phyloP scores from a whole-genome alignment of 2,113 vertebrate genomes.

The Naja naja region DNA sequence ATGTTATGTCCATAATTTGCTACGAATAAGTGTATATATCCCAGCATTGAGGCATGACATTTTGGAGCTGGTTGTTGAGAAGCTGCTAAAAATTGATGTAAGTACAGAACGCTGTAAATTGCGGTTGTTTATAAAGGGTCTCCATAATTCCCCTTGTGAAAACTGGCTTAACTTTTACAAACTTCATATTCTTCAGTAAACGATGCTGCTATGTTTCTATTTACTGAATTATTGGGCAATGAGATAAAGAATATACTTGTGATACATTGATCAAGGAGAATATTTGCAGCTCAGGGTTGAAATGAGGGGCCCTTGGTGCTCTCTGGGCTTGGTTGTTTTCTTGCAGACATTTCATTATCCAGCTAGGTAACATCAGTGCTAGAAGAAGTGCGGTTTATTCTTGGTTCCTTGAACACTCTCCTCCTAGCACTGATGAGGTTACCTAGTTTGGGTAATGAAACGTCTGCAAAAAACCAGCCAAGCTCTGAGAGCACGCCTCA shows the following conservation, averaged over 20 bases:
- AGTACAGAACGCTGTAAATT: slow-evolving; percentile 59
- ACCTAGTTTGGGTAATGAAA: background rate
- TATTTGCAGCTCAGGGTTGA: background rate
- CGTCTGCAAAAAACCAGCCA: background rate
- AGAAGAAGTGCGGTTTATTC: background rate
- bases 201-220: background rate
- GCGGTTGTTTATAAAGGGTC: background rate
- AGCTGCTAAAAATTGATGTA: slow-evolving; percentile 90
- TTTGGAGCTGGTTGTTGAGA: slow-evolving; percentile 86
- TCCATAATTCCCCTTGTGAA: background rate
- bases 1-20: slow-evolving; percentile 93
- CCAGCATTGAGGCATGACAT: slow-evolving; percentile 83
- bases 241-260: background rate
- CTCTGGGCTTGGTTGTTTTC: background rate
- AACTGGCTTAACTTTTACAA: background rate
- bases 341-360: background rate
- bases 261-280: background rate
- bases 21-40: slow-evolving; percentile 83
- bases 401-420: too few species aligned
- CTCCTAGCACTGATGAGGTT: background rate
- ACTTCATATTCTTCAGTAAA: background rate
- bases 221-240: background rate
- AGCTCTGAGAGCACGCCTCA: background rate
- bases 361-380: background rate
- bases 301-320: background rate